Evolutionary conservation across 2,888 invertebrate genomes (phyloP).

Genomic region (Lasioglossum lativentre): DNA sequence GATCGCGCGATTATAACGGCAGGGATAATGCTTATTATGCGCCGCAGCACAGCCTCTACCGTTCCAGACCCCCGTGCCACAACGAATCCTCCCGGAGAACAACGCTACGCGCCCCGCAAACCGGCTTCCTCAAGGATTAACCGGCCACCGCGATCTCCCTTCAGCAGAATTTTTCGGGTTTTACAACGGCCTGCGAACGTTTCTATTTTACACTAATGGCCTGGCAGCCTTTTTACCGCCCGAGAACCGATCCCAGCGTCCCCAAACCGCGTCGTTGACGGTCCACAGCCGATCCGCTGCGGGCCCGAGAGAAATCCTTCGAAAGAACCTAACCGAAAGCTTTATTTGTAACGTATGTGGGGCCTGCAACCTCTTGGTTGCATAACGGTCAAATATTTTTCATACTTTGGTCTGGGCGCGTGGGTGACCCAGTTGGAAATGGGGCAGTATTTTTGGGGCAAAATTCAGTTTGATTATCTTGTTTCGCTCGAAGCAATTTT

Average conservation of each 20-base stretch:
- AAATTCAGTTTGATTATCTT: not conserved
- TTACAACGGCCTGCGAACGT: conserved; percentile 15
- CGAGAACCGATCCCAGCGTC: not conserved
- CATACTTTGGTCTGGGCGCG: not conserved
- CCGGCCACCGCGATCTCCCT: conserved; percentile 65
- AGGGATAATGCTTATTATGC: conserved; percentile 79
- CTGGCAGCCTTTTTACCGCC: conserved; percentile 16
- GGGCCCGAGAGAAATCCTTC: not conserved
- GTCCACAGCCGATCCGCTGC: not conserved
- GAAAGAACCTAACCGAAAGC: not conserved
- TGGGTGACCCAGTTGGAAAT: not conserved
- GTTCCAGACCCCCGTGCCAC: conserved; percentile 53
- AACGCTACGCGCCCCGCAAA: conserved; percentile 50
- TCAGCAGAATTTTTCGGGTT: conserved; percentile 34
- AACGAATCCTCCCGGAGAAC: conserved; percentile 58
- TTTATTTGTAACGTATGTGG: not conserved
- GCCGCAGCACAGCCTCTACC: conserved; percentile 58
- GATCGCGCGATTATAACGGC: conserved; percentile 80
- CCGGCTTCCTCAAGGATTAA: conserved; percentile 71
- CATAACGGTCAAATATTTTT: not conserved
- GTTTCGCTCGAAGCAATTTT: not conserved
- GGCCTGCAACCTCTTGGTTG: not conserved
- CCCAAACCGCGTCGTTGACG: not conserved
- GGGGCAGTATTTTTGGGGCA: not conserved
- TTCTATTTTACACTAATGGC: conserved; percentile 53